A percentile compares a stretch with the other conserved stretches of the same genome.
Evolutionary conservation across 2,113 vertebrate genomes (phyloP).

Genomic region (Hymenochirus boettgeri): DNA sequence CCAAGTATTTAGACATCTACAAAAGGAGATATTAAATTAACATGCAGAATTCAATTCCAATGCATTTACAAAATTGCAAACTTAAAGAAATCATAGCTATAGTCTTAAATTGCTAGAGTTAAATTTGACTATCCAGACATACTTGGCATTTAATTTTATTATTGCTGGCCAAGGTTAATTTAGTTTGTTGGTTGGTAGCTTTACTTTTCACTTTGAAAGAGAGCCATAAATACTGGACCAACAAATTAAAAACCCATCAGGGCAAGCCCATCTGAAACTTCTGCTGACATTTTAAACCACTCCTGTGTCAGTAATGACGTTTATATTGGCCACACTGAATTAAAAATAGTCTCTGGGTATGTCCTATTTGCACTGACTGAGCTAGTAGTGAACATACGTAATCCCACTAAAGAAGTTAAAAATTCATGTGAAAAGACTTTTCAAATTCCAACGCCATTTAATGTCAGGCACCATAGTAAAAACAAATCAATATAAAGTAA

Average conservation of each 20-base stretch:
- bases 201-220: not conserved
- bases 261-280: conserved; percentile 9
- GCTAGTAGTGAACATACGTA: not conserved
- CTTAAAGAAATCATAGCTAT: no score
- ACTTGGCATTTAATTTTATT: not conserved
- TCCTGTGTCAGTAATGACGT: conserved; percentile 14
- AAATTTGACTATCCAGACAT: no score
- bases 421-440: no score
- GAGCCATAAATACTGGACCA: not conserved
- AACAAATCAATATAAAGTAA: no score
- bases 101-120: no score
- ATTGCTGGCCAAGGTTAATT: not conserved
- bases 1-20: no score
- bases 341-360: conserved; percentile 12
- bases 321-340: not conserved
- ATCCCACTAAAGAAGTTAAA: not conserved
- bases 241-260: conserved; percentile 5
- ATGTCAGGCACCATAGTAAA: no score
- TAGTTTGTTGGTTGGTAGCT: not conserved
- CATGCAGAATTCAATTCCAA: no score
- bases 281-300: conserved; percentile 24
- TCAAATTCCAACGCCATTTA: no score
- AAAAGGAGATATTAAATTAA: no score
- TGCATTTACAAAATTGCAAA: no score
- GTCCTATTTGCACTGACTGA: not conserved